These are phyloP conservation scores for Pseudochirops corinnae DNA, from an alignment of 2,797 vertebrate genomes.

Conservation along the genomic window DNA sequence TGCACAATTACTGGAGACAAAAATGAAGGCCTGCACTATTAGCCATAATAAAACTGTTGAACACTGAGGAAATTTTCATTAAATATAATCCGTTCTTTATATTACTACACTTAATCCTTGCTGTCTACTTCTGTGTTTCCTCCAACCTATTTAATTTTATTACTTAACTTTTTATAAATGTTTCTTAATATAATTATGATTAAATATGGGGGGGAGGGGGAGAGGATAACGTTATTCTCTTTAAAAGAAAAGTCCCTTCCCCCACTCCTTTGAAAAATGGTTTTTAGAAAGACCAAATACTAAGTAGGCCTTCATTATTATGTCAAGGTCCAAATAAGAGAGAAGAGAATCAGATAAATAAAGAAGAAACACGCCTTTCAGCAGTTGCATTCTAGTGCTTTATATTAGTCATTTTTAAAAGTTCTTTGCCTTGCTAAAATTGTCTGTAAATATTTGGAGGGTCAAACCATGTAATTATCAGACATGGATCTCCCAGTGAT, in stretches of 20 bases:
- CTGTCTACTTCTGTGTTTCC: conserved; percentile 85
- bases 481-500: conserved; percentile 27
- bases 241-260: conserved; percentile 67
- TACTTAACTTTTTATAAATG: conserved; percentile 88
- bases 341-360: conserved; percentile 67
- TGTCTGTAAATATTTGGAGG: conserved; percentile 31
- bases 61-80: conserved; percentile 91
- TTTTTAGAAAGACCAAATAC: conserved; percentile 76
- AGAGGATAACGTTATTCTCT: conserved; percentile 82
- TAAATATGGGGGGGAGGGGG: conserved; percentile 85
- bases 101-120: conserved; percentile 91
- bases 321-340: conserved; percentile 65
- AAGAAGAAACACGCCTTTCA: conserved; percentile 55
- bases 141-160: conserved; percentile 89
- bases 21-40: conserved; percentile 90
- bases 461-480: conserved; percentile 50
- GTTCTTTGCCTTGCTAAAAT: conserved; percentile 33
- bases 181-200: conserved; percentile 91
- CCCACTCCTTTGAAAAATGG: conserved; percentile 75
- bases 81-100: conserved; percentile 91
- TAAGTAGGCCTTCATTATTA: conserved; percentile 81
- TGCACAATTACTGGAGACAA: conserved; percentile 91
- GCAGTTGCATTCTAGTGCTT: conserved; percentile 49
- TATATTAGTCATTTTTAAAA: conserved; percentile 53
- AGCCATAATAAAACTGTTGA: conserved; percentile 92